Conservation (phyloP, 2,888 invertebrate genomes). For the Steinernema carpocapsae region DNA sequence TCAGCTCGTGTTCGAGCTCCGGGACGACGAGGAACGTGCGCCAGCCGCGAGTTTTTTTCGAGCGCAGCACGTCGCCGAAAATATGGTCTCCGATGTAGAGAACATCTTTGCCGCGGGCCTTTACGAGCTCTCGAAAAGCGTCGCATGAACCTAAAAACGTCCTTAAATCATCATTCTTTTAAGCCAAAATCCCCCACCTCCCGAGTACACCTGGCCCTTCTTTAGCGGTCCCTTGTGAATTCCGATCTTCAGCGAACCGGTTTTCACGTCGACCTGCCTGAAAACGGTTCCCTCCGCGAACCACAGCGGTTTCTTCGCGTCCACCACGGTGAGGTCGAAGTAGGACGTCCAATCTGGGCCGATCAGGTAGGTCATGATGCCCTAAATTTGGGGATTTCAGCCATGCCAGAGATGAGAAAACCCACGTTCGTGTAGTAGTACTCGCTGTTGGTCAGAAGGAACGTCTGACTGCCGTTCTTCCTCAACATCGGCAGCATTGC, state of each 20-base stretch:
- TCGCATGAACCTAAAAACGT: constrained; percentile 79
- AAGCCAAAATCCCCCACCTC: constrained; percentile 43
- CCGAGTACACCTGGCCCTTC: constrained; percentile 77
- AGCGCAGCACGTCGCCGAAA: constrained; percentile 96
- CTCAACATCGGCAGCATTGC: constrained; percentile 86
- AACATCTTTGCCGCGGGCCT: constrained; percentile 96
- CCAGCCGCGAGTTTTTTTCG: constrained; percentile 90
- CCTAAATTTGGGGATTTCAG: constrained; percentile 54
- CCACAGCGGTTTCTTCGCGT: constrained; percentile 93
- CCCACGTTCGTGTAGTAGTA: constrained; percentile 85
- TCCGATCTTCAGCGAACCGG: constrained; percentile 88
- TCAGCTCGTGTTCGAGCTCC: constrained; percentile 82
- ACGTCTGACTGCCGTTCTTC: constrained; percentile 89
- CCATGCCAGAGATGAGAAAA: constrained; percentile 23
- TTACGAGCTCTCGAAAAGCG: constrained; percentile 91
- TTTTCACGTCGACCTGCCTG: constrained; percentile 70
- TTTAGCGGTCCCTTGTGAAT: constrained; percentile 89
- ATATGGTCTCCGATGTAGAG: constrained; percentile 98
- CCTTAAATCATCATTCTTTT: background rate
- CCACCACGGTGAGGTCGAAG: constrained; percentile 95
- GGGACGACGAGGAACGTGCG: constrained; percentile 97
- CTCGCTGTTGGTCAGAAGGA: constrained; percentile 94
- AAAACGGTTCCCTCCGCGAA: constrained; percentile 90
- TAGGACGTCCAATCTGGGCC: constrained; percentile 84
- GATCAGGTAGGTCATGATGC: constrained; percentile 90